A percentile compares a stretch with the other conserved stretches of the same genome.
Conservation (phyloP, 2,888 invertebrate genomes). For the Dorcus hopei region DNA sequence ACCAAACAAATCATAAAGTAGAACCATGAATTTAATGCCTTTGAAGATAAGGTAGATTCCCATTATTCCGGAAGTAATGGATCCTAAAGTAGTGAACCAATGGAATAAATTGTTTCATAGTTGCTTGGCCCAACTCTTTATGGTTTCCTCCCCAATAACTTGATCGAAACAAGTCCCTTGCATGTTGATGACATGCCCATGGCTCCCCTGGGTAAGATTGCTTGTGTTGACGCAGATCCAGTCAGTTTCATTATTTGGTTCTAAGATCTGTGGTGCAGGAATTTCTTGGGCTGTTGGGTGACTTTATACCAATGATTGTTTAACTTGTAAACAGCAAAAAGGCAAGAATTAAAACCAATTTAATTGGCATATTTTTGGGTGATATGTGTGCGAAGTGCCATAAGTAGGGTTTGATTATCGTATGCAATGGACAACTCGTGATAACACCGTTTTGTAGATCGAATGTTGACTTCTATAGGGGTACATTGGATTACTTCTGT, state of each 20-base stretch:
- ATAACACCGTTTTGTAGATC: constrained; percentile 13
- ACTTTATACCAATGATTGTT: constrained; percentile 14
- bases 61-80: too few species aligned
- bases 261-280: not conserved
- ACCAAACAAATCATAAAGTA: too few species aligned
- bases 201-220: too few species aligned
- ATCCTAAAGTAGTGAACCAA: too few species aligned
- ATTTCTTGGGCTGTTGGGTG: not conserved
- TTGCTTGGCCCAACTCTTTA: too few species aligned
- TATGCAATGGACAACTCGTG: constrained; percentile 14
- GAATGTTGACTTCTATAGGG: constrained; percentile 10
- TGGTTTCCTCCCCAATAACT: too few species aligned
- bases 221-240: too few species aligned
- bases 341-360: constrained; percentile 14
- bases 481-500: constrained; percentile 21
- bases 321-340: constrained; percentile 14
- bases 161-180: too few species aligned
- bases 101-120: too few species aligned
- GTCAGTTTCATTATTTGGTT: constrained; percentile 2
- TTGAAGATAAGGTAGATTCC: too few species aligned
- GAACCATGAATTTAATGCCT: too few species aligned
- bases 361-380: constrained; percentile 10
- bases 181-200: too few species aligned
- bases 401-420: constrained; percentile 6
- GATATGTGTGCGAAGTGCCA: constrained; percentile 14